Base-by-base conservation (phyloP, 2,888 invertebrate species). In the Hydroisotoma schaefferi region DNA sequence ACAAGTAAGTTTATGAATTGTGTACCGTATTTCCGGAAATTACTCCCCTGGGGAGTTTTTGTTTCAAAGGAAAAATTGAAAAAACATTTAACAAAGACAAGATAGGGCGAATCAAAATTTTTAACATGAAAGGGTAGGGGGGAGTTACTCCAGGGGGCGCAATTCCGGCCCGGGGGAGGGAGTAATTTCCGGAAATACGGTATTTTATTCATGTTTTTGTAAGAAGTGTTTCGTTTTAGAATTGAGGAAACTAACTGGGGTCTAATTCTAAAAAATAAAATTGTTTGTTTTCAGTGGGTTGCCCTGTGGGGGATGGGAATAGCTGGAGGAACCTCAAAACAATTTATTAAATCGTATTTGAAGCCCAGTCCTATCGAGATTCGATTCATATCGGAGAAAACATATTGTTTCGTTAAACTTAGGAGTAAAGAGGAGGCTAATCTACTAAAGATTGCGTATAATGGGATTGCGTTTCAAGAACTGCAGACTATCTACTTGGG, bases 271-370 rank as follows among this genome's bases (percentile, higher is more conserved):
- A 20, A 25, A 4, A 22, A 20, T 44, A 43, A 38, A 27, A 28
- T 22, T 43, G 71, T 63, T 68, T 74, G 59, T 69, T 82, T 81
- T 64, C 76, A 90, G 90, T 81, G 83, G 74, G 72, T 91, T 47
- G 82, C 85, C 44, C 78, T 94, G n/a, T 88, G 90, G 72, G 94
- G 94, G 78, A 88, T 86, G 26, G 94, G 94, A 1, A 82, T 93
- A 61, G 87, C 87, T 2, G 90, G 88, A 69, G 90, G 90, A 4
- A 79, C 91, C 23, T 80, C 83, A 4, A 84, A 87, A 75, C 84
- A 86, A 73, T 75, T 78, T 48, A 74, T 94, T 10, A 74, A 84
- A 4, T 75, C 80, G 43, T 75, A 83, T 4, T 82, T 85, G 55
- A 74, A 77, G 5, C 40, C 40, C 3, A 79, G 80, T 23, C 75